phyloP scores from a whole-genome alignment of 1,140 invertebrate genomes.

The Luehdorfia chinensis region DNA sequence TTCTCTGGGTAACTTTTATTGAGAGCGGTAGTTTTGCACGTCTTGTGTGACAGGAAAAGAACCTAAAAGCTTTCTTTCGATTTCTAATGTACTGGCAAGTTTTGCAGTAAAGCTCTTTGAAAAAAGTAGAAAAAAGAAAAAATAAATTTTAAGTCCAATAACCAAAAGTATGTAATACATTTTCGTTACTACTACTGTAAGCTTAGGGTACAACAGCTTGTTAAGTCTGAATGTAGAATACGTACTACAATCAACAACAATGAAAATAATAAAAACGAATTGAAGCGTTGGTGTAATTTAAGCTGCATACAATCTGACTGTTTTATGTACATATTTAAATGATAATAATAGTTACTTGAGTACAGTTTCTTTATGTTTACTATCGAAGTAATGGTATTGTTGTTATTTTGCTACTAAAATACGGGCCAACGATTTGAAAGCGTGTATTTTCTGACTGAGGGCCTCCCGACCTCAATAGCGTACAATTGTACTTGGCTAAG shows the following conservation, averaged over 20 bases:
- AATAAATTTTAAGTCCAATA: too few species aligned
- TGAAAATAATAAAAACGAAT: not conserved
- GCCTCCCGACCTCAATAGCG: conserved; percentile 12
- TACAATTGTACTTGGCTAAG: conserved; percentile 1
- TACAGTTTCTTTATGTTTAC: conserved; percentile 3
- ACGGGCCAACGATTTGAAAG: conserved; percentile 2
- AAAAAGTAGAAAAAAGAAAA: too few species aligned
- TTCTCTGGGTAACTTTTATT: too few species aligned
- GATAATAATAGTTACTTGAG: conserved; percentile 4
- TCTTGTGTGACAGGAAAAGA: too few species aligned
- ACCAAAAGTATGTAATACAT: not conserved
- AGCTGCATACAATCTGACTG: not conserved
- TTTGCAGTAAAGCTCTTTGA: conserved; percentile 12
- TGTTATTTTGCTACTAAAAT: not conserved
- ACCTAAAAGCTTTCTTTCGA: too few species aligned
- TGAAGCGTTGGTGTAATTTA: not conserved
- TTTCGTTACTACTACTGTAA: too few species aligned
- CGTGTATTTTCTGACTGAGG: conserved; percentile 9
- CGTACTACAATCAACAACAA: too few species aligned
- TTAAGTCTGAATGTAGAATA: not conserved
- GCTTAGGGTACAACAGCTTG: not conserved
- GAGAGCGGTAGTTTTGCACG: too few species aligned
- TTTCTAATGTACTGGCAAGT: too few species aligned
- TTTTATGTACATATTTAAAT: not conserved
- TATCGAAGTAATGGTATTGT: not conserved